phyloP scores from a whole-genome alignment of 2,113 vertebrate species.

The Barbus barbus region DNA sequence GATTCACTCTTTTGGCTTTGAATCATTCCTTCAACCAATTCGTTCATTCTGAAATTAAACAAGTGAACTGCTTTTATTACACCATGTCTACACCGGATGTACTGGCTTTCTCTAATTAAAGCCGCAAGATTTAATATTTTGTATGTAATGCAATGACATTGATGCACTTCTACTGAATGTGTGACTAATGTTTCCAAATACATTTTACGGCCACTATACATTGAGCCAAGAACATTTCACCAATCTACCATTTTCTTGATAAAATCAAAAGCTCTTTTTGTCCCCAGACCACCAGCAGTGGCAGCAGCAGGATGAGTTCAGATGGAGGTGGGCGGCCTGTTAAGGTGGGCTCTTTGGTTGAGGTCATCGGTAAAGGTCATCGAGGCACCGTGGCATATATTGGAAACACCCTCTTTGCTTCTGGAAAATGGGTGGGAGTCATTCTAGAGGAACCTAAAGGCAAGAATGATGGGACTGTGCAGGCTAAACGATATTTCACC shows the following conservation, averaged over 20 bases:
- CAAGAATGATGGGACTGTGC: constrained; percentile 96
- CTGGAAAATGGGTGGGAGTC: constrained; percentile 96
- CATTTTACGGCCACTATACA: neutral
- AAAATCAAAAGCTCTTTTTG: neutral
- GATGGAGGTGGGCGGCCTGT: constrained; percentile 83
- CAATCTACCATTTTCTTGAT: neutral
- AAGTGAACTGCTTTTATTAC: neutral
- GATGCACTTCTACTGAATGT: neutral
- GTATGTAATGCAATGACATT: neutral
- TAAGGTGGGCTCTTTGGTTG: constrained; percentile 90
- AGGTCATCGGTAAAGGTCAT: constrained; percentile 96
- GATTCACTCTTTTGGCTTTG: too few relatives aligned
- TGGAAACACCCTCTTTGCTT: constrained; percentile 92
- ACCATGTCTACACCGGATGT: too few relatives aligned
- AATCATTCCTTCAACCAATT: neutral
- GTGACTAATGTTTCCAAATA: neutral
- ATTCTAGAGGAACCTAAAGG: constrained; percentile 94
- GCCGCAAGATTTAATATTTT: neutral
- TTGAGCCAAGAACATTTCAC: neutral
- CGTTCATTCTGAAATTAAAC: neutral
- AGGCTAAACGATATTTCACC: constrained; percentile 93
- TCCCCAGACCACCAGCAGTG: constrained; percentile 78
- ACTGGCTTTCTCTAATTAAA: too few relatives aligned
- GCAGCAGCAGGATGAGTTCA: constrained; percentile 87
- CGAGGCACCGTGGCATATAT: constrained; percentile 93